Base-by-base conservation (phyloP, 2,888 invertebrate genomes). In the Lacanobia oleracea region DNA sequence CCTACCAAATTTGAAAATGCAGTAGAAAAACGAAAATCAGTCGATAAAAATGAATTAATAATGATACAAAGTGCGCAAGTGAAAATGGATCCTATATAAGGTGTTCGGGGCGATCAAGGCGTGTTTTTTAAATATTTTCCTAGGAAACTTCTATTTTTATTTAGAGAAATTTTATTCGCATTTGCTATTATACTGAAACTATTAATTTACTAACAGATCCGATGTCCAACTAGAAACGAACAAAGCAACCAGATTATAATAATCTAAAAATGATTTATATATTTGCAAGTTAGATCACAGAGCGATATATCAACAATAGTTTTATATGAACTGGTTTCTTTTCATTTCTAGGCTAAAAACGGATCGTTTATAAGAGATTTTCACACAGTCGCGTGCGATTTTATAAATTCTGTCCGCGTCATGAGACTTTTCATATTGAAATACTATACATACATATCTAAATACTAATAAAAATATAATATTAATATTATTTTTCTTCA, bases 381-480 rank as follows among this genome's bases (percentile, higher is more conserved):
- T 40, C 72, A 77, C 85, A 74, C 85, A 61, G 7, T 69, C 33
- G 63, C 64, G 84, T 85, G 77, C 65, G 72, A 57, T 57, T 63
- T 74, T 59, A 77, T 77, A 75, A 77, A 86, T 76, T 85, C 75
- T 83, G 86, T 73, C 54, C 73, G 72, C 79, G 67, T 59, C 67
- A 68, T 37, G 79, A 83, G 67, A 86, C 86, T 72, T 81, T 77
- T 67, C n/a, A 73, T 76, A 81, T 71, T 81, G 72, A 79, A 85
- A 85, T 82, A 86, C 81, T 87, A 89, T 88, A 89, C 81, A 87
- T 88, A 88, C 81, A 87, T 89, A 89, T 85, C 90, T 92, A 91
- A 87, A 88, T 87, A 88, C 90, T 91, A 92, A 88, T 90, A 93
- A 93, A 93, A 93, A 93, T 91, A 92, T 90, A 89, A 90, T 86